Conservation (phyloP, 2,888 invertebrate species). For the Colletes collaris region DNA sequence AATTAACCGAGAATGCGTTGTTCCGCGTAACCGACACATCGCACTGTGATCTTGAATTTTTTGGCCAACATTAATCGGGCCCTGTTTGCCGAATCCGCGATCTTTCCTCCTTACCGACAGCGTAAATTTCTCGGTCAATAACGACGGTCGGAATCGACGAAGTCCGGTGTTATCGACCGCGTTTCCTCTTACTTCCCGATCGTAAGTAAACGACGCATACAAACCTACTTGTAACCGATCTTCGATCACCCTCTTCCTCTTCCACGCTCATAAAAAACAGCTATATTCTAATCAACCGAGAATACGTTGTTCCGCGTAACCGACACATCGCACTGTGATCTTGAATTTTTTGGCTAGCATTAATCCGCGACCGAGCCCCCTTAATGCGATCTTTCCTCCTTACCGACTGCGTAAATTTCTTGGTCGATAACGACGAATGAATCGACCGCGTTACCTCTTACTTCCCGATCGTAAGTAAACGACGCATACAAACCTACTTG, state of each 20-base stretch:
- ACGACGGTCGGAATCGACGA: conserved; percentile 8
- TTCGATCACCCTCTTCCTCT: conserved; percentile 80
- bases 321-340: conserved; percentile 49
- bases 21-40: conserved; percentile 62
- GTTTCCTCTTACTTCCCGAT: background rate
- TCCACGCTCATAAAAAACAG: conserved; percentile 83
- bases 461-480: too few species aligned
- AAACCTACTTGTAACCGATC: conserved; percentile 36
- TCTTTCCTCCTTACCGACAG: too few species aligned
- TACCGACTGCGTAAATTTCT: background rate
- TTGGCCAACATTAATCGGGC: background rate
- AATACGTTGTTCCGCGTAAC: conserved; percentile 69
- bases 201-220: conserved; percentile 15
- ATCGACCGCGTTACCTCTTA: conserved; percentile 5
- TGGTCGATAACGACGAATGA: background rate
- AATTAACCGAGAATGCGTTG: conserved; percentile 78
- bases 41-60: conserved; percentile 44
- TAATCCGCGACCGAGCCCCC: background rate
- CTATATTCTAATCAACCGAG: conserved; percentile 82
- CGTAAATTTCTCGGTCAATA: background rate
- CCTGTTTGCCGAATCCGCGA: too few species aligned
- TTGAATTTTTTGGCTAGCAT: conserved; percentile 21
- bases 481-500: conserved; percentile 42
- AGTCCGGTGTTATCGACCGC: conserved; percentile 5
- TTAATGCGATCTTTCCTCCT: too few species aligned